phyloP scores from a whole-genome alignment of 2,113 vertebrate species.

The Osmerus eperlanus region DNA sequence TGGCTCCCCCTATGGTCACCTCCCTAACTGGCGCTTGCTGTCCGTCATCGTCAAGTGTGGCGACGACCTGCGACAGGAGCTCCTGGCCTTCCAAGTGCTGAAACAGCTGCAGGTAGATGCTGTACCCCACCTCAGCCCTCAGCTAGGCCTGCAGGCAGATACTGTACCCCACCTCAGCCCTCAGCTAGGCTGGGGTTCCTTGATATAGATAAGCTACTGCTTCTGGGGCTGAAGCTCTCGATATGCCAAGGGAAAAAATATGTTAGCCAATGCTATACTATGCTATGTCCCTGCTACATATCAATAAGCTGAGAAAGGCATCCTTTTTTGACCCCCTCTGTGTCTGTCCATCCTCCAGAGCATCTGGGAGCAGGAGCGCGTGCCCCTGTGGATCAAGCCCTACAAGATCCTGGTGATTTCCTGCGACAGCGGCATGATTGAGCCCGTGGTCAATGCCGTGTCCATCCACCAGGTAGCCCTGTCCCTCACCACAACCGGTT shows the following conservation, averaged over 20 bases:
- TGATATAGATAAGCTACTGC: too few relatives aligned
- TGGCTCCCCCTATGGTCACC: slow-evolving; percentile 89
- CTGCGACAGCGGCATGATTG: slow-evolving; percentile 93
- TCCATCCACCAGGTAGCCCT: slow-evolving; percentile 82
- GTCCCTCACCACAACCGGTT: too few relatives aligned
- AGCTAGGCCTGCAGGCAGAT: too few relatives aligned
- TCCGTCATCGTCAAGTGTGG: slow-evolving; percentile 97
- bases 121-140: too few relatives aligned
- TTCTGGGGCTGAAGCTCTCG: too few relatives aligned
- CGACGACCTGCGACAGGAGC: slow-evolving; percentile 92
- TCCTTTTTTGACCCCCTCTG: background rate
- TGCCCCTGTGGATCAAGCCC: slow-evolving; percentile 93
- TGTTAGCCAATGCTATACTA: too few relatives aligned
- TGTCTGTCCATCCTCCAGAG: slow-evolving; percentile 62
- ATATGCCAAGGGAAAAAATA: too few relatives aligned
- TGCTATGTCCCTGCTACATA: too few relatives aligned
- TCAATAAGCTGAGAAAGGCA: too few relatives aligned
- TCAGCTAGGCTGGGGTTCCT: too few relatives aligned
- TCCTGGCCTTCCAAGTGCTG: slow-evolving; percentile 91
- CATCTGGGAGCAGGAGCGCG: slow-evolving; percentile 90
- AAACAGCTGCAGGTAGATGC: slow-evolving; percentile 85
- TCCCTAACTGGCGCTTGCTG: slow-evolving; percentile 88
- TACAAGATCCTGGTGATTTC: slow-evolving; percentile 97
- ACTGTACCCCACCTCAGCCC: too few relatives aligned
- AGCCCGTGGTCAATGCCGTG: slow-evolving; percentile 92